phyloP scores from a whole-genome alignment of 2,113 vertebrate genomes.

The Ceyx melanurus region DNA sequence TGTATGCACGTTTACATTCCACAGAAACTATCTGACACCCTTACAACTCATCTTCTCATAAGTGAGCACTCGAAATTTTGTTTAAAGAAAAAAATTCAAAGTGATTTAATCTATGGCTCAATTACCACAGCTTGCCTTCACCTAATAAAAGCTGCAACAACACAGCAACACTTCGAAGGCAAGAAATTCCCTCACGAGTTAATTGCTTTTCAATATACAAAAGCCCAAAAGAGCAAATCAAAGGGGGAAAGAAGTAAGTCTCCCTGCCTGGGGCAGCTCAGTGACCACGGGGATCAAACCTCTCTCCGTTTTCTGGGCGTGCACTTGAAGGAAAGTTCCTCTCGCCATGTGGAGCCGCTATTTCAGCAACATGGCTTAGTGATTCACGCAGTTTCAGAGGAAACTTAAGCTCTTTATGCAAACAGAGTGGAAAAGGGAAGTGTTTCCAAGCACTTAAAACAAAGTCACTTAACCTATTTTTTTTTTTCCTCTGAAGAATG shows the following conservation, averaged over 20 bases:
- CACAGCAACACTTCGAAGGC: neutral
- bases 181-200: neutral
- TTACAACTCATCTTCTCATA: neutral
- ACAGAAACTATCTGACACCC: neutral
- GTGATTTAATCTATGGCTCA: neutral
- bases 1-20: neutral
- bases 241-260: neutral
- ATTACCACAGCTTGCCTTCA: neutral
- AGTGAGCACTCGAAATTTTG: neutral
- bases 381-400: neutral
- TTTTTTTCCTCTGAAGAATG: neutral
- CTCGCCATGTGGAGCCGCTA: accelerated
- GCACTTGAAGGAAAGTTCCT: neutral
- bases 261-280: neutral
- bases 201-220: neutral
- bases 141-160: neutral
- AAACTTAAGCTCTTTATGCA: neutral
- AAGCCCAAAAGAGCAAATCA: neutral
- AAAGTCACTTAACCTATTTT: neutral
- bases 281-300: neutral
- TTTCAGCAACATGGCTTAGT: neutral
- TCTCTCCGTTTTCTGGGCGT: accelerated
- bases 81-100: neutral
- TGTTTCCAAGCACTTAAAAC: accelerated
- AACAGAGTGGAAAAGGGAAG: neutral